Evolutionary conservation across 2,113 vertebrate species (phyloP).

Genomic region (Dipodomys ordii): DNA sequence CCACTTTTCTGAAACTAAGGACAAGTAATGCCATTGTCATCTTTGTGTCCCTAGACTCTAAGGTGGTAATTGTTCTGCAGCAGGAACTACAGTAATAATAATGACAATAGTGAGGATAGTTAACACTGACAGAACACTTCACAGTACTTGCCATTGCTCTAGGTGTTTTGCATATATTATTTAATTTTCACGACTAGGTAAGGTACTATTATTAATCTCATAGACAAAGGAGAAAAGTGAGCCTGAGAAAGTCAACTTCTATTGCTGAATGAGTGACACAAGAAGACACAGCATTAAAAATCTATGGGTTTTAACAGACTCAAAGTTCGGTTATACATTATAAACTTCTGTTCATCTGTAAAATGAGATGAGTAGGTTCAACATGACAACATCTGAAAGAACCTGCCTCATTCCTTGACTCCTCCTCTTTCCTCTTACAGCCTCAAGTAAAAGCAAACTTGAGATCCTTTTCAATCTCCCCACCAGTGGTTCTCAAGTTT

Average conservation of each 20-base stretch:
- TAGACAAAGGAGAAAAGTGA: not conserved
- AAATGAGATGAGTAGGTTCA: constrained; percentile 5
- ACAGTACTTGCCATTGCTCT: not conserved
- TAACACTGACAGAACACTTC: not conserved
- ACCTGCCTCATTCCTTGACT: not conserved
- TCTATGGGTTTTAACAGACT: constrained; percentile 4
- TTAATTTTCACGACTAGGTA: constrained; percentile 18
- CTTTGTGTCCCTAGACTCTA: not conserved
- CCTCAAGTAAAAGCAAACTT: not conserved
- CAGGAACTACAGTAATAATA: not conserved
- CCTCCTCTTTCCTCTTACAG: not conserved
- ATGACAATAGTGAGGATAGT: not conserved
- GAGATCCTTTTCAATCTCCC: not conserved
- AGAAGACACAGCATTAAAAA: not conserved
- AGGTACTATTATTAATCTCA: constrained; percentile 31
- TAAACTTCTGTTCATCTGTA: constrained; percentile 31
- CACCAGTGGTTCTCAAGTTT: not conserved
- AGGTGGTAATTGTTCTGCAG: not conserved
- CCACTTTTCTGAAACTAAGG: constrained; percentile 19
- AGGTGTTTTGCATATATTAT: not conserved
- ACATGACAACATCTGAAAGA: not conserved
- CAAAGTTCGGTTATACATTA: not conserved
- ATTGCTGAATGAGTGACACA: not conserved
- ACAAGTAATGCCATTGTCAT: not conserved
- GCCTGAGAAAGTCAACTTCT: not conserved